Evolutionary conservation across 2,113 vertebrate species (phyloP).

Genomic region (Sprattus sprattus): DNA sequence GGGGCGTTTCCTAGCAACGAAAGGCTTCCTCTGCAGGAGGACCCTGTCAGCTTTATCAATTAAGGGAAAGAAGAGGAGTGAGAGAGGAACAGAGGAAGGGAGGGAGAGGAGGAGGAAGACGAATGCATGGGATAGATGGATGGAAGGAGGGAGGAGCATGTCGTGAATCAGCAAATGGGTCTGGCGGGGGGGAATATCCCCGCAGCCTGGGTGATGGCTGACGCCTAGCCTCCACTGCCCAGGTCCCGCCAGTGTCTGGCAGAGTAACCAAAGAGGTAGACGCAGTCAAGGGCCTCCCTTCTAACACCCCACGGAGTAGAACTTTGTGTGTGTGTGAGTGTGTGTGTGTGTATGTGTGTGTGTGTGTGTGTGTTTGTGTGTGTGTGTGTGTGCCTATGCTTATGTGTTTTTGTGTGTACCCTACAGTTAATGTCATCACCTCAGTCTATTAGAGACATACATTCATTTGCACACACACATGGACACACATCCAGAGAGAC

Average conservation of each 20-base stretch:
- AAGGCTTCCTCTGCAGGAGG: conserved; percentile 49
- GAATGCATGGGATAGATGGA: background rate
- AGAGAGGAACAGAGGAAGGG: background rate
- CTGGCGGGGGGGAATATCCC: conserved; percentile 21
- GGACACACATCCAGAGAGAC: background rate
- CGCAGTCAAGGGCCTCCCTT: background rate
- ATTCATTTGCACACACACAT: too few species aligned
- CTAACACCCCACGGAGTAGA: background rate
- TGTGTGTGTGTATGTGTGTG: background rate
- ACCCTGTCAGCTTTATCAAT: conserved; percentile 55
- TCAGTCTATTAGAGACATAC: background rate
- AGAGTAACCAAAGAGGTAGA: background rate
- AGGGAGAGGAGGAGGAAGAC: background rate
- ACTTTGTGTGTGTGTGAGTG: background rate
- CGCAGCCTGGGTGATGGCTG: background rate
- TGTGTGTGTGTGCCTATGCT: too few species aligned
- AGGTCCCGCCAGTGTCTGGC: background rate
- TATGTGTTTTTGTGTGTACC: too few species aligned
- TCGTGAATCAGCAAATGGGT: conserved; percentile 38
- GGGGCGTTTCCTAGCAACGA: conserved; percentile 69
- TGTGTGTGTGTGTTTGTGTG: too few species aligned
- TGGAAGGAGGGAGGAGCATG: conserved; percentile 11
- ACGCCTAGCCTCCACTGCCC: background rate
- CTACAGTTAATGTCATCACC: background rate
- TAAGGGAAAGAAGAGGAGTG: conserved; percentile 22